These are phyloP conservation scores for Leiothrix lutea DNA, from an alignment of 2,113 vertebrate species.

Conservation along the genomic window DNA sequence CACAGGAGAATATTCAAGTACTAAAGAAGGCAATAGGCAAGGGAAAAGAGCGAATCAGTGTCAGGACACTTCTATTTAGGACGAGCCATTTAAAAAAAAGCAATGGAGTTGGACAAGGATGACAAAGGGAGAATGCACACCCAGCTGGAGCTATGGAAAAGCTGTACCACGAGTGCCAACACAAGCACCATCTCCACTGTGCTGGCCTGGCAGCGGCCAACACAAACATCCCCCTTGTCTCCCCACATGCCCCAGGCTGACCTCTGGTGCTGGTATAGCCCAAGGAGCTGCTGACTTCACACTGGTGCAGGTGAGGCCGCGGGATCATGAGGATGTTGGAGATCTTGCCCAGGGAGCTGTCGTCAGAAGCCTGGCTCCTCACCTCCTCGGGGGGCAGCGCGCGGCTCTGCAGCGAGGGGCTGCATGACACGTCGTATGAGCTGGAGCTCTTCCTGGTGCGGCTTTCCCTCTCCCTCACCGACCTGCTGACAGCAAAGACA, in stretches of 20 bases:
- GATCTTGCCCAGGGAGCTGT: constrained; percentile 88
- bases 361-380: constrained; percentile 91
- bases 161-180: not conserved
- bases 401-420: constrained; percentile 79
- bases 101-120: not conserved
- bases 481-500: constrained; percentile 54
- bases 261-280: constrained; percentile 95
- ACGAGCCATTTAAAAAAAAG: not conserved
- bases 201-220: not conserved
- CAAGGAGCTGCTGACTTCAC: constrained; percentile 97
- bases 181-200: not conserved
- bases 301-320: constrained; percentile 83
- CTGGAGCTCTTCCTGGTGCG: constrained; percentile 88
- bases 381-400: constrained; percentile 82
- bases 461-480: constrained; percentile 77
- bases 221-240: not conserved
- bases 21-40: not conserved
- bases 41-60: not conserved
- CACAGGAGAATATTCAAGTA: not conserved
- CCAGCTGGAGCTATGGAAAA: not conserved
- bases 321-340: constrained; percentile 94
- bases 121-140: not conserved
- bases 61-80: constrained; percentile 17
- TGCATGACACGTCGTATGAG: constrained; percentile 80
- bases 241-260: constrained; percentile 46